Evolutionary conservation across 2,797 vertebrate genomes (phyloP).

Genomic region (Lepilemur septentrionalis): DNA sequence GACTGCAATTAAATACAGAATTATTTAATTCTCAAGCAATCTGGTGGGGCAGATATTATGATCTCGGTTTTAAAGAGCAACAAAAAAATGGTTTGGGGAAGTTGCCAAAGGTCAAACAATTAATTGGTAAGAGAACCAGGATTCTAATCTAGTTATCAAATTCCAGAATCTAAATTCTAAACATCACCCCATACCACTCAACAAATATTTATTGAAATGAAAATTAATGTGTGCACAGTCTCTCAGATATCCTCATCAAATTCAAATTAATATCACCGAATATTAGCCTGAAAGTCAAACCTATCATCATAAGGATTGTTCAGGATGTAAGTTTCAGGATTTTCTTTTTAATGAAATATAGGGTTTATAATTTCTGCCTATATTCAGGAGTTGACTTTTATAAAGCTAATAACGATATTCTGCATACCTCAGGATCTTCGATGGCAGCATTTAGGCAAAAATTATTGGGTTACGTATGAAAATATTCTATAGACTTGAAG

Average conservation of each 20-base stretch:
- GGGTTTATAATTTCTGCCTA: not conserved
- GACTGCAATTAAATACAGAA: not conserved
- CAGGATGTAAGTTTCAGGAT: not conserved
- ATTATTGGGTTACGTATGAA: not conserved
- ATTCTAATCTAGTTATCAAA: slow-evolving; percentile 25
- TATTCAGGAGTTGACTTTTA: slow-evolving; percentile 26
- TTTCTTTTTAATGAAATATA: not conserved
- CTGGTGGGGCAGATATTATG: not conserved
- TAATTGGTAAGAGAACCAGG: not conserved
- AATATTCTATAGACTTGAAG: not conserved
- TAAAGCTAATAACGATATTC: not conserved
- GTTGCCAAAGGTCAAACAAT: not conserved
- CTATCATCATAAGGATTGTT: not conserved
- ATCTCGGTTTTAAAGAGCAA: not conserved
- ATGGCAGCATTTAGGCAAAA: not conserved
- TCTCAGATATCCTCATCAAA: not conserved
- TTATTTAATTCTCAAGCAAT: not conserved
- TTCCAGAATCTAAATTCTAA: not conserved
- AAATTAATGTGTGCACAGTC: not conserved
- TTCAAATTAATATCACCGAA: not conserved
- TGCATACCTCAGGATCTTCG: not conserved
- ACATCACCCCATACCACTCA: not conserved
- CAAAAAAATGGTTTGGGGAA: not conserved
- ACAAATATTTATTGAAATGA: slow-evolving; percentile 9
- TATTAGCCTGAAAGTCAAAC: not conserved